A percentile compares a stretch with the other conserved stretches of the same genome.
Evolutionary conservation across 2,113 vertebrate genomes (phyloP).

Genomic region (Sarotherodon lohbergeri): DNA sequence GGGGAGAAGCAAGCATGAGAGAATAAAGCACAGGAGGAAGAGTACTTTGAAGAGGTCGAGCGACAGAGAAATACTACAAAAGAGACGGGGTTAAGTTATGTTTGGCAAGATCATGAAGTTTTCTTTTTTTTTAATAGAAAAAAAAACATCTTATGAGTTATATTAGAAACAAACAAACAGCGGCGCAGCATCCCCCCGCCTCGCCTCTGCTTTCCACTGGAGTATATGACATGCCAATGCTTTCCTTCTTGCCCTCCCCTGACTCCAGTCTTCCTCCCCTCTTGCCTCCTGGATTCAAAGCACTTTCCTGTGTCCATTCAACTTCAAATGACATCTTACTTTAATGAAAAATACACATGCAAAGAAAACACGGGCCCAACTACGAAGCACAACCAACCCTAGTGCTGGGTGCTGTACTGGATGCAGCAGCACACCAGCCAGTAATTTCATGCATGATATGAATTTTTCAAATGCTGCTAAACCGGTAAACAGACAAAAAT

Average conservation of each 20-base stretch:
- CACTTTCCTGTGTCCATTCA: conserved; percentile 17
- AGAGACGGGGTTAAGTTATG: conserved; percentile 15
- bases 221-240: conserved; percentile 8
- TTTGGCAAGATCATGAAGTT: conserved; percentile 8
- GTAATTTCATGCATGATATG: neutral
- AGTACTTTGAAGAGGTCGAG: conserved; percentile 32
- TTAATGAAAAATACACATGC: conserved; percentile 17
- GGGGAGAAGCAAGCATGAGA: neutral
- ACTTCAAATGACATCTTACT: conserved; percentile 47
- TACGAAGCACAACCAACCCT: neutral
- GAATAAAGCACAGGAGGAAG: conserved; percentile 11
- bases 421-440: neutral
- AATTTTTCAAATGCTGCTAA: neutral
- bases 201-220: neutral
- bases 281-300: conserved; percentile 40
- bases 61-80: conserved; percentile 1
- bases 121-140: neutral
- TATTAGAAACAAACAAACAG: conserved; percentile 39
- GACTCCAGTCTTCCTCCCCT: conserved; percentile 4
- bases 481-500: neutral
- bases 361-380: conserved; percentile 8
- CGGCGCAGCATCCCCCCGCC: neutral
- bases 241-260: conserved; percentile 28
- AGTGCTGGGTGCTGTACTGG: neutral
- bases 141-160: neutral